These are phyloP conservation scores for Prosopocoilus inquinatus DNA, from an alignment of 2,888 invertebrate genomes.

Conservation along the genomic window DNA sequence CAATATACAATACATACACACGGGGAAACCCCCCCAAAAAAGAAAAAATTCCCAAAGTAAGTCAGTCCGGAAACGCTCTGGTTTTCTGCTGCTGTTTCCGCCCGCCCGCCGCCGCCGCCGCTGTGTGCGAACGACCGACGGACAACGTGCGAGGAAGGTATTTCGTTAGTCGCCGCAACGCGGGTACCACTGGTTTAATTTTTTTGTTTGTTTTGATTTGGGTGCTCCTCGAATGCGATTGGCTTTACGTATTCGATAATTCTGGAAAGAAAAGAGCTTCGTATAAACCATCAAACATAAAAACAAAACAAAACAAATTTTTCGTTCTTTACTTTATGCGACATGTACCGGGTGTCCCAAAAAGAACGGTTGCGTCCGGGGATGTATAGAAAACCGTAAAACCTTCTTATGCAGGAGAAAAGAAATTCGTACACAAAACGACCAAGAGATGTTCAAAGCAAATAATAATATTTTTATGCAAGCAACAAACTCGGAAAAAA, in stretches of 20 bases:
- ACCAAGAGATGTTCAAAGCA: too few species aligned
- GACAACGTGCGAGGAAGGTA: neutral
- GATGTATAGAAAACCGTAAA: too few species aligned
- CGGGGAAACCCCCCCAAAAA: neutral
- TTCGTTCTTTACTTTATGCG: neutral
- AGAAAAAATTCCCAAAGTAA: too few species aligned
- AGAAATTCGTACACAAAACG: too few species aligned
- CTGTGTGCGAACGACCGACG: neutral
- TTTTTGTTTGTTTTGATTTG: slow-evolving; percentile 8
- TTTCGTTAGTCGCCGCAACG: neutral
- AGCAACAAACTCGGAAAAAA: too few species aligned
- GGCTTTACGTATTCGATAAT: slow-evolving; percentile 20
- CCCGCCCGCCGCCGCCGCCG: neutral
- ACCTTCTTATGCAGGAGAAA: too few species aligned
- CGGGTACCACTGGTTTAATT: slow-evolving; percentile 7
- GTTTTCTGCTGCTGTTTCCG: neutral
- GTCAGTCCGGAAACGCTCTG: slow-evolving; percentile 5
- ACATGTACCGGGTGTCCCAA: too few species aligned
- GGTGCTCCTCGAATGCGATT: slow-evolving; percentile 12
- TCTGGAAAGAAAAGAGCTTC: slow-evolving; percentile 17
- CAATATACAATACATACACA: slow-evolving; percentile 21
- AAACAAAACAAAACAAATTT: neutral
- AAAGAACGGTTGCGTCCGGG: too few species aligned
- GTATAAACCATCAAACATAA: neutral
- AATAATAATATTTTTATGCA: too few species aligned